A percentile compares a stretch with the other conserved stretches of the same genome.
Evolutionary conservation across 2,113 vertebrate species (phyloP).

Genomic region (Sialia sialis): DNA sequence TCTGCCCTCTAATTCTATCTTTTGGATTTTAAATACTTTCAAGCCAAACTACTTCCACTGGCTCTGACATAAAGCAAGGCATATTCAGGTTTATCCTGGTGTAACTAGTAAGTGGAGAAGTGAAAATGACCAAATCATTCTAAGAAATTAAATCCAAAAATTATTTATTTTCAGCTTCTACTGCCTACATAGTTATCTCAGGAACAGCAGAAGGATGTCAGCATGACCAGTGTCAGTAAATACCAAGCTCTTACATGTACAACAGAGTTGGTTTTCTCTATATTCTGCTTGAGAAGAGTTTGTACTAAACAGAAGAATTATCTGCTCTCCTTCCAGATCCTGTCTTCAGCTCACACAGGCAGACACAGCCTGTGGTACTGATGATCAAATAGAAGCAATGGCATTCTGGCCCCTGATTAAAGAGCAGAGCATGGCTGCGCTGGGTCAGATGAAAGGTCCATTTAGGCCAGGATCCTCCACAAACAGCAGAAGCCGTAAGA

Average conservation of each 20-base stretch:
- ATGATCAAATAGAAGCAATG: not conserved
- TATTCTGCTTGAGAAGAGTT: not conserved
- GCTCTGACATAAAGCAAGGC: not conserved
- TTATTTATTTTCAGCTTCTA: not conserved
- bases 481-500: not conserved
- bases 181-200: not conserved
- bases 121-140: not conserved
- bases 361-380: not conserved
- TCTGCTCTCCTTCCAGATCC: not conserved
- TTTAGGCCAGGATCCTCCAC: not conserved
- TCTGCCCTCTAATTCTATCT: not conserved
- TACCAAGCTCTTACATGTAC: not conserved
- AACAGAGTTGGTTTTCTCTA: not conserved
- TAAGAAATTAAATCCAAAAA: not conserved
- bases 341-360: not conserved
- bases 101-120: not conserved
- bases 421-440: not conserved
- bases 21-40: slow-evolving; percentile 22
- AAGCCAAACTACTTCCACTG: not conserved
- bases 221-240: not conserved
- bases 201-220: not conserved
- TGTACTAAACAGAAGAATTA: not conserved
- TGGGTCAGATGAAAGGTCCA: not conserved
- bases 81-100: not conserved
- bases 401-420: not conserved